Base-by-base conservation (phyloP, 2,888 invertebrate genomes). In the Adineta ricciae region DNA sequence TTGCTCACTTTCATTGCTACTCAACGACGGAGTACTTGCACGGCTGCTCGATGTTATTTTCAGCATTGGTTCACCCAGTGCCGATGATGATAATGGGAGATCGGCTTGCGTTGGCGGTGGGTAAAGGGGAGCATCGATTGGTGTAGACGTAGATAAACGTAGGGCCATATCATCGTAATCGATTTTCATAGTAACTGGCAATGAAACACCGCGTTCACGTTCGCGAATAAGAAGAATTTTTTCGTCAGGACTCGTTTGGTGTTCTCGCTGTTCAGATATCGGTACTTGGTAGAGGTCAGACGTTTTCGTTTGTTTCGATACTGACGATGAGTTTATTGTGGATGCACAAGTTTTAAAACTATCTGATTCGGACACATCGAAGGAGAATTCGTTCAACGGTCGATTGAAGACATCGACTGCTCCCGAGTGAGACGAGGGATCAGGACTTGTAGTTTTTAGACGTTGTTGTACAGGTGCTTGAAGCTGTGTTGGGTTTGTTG, bases 341-440 rank as follows among this genome's bases (percentile, higher is more conserved):
- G 78, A 78, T 78, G 78, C 8, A 41, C 41, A 38, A 21, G 78
- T 78, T 78, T 78, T 78, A 78, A 78, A 78, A 78, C 78, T 78
- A 41, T 78, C 78, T 9, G 78, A 78, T 78, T 78, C 78, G 9
- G 78, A 78, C 11, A 41, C 8, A 78, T 78, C 78, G 41, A 78
- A 78, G 38, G 78, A 21, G 41, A 78, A 78, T 41, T 78, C 78
- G 14, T 78, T 41, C 24, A 78, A 78, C n/a, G 78, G 78, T 78
- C 78, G 24, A 41, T 78, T 78, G 41, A 78, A 78, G 11, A 78
- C 9, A 78, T 78, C 78, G 11, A n/a, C 11, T 41, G 78, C 14
- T 24, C 41, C 78, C 14, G 78, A 7, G 38, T 24, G 38, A 38
- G 41, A 4, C 41, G 38, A 41, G 21, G 7, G 36, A 78, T 78